Percentiles rank a stretch among this genome's conserved stretches.
phyloP scores from a whole-genome alignment of 2,888 invertebrate genomes.

The Meliscaeva auricollis region DNA sequence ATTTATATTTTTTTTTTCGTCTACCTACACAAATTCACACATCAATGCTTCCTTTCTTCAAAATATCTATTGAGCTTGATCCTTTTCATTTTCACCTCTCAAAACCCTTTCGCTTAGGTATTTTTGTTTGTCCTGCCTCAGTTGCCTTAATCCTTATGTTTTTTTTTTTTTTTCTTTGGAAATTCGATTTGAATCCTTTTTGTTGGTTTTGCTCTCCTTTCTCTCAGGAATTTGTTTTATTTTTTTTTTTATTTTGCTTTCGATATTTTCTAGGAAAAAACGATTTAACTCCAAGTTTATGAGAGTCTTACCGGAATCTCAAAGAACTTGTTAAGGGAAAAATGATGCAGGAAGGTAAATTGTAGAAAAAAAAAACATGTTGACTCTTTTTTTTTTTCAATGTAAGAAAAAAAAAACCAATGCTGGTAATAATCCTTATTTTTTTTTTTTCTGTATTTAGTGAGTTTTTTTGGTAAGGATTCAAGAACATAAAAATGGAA shows the following conservation, averaged over 20 bases:
- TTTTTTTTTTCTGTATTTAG: neutral
- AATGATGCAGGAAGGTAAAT: slow-evolving; percentile 19
- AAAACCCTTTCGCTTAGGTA: slow-evolving; percentile 5
- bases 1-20: slow-evolving; percentile 51
- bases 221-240: no score
- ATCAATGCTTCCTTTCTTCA: slow-evolving; percentile 50
- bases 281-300: slow-evolving; percentile 71
- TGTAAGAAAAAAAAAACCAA: neutral
- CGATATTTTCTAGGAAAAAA: slow-evolving; percentile 11
- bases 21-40: slow-evolving; percentile 62
- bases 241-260: slow-evolving; percentile 8
- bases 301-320: slow-evolving; percentile 56
- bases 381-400: slow-evolving; percentile 3
- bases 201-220: neutral
- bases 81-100: slow-evolving; percentile 45
- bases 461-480: neutral
- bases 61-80: slow-evolving; percentile 20
- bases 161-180: neutral
- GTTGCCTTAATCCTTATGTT: slow-evolving; percentile 14
- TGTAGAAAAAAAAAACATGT: slow-evolving; percentile 13
- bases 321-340: slow-evolving; percentile 26
- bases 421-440: slow-evolving; percentile 1
- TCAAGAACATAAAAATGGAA: neutral
- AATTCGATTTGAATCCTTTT: slow-evolving; percentile 25
- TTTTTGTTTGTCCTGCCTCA: slow-evolving; percentile 2